A percentile compares a stretch with the other conserved stretches of the same genome.
Evolutionary conservation across 1,140 invertebrate genomes (phyloP).

Genomic region (Ectropis grisescens): DNA sequence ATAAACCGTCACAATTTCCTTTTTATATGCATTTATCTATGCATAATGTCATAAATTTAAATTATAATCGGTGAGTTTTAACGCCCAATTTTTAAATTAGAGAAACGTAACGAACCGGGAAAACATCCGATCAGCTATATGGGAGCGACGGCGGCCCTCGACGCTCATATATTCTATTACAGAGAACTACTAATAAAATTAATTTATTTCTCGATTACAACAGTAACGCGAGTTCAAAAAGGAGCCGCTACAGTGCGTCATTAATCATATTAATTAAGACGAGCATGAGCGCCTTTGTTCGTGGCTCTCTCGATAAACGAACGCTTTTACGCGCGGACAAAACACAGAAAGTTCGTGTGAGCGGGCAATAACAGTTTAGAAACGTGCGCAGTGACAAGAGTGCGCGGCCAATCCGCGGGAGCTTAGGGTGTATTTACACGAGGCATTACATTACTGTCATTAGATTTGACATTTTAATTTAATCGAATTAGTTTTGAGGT

Average conservation of each 20-base stretch:
- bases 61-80: conserved; percentile 59
- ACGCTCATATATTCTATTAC: conserved; percentile 67
- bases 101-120: conserved; percentile 41
- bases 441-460: too few species aligned
- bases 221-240: conserved; percentile 54
- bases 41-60: conserved; percentile 54
- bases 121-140: conserved; percentile 31
- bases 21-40: conserved; percentile 39
- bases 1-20: conserved; percentile 39
- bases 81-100: conserved; percentile 61
- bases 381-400: conserved; percentile 15
- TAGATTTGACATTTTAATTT: too few species aligned
- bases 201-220: conserved; percentile 67
- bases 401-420: background rate
- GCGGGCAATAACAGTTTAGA: conserved; percentile 19
- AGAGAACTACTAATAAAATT: conserved; percentile 65
- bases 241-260: conserved; percentile 46
- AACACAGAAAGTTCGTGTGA: conserved; percentile 25
- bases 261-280: conserved; percentile 70
- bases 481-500: too few species aligned
- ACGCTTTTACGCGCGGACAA: conserved; percentile 29
- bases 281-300: conserved; percentile 57
- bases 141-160: conserved; percentile 26
- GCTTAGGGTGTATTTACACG: too few species aligned
- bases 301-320: conserved; percentile 44